phyloP scores from a whole-genome alignment of 2,888 invertebrate species.

The Plagodis dolabraria region DNA sequence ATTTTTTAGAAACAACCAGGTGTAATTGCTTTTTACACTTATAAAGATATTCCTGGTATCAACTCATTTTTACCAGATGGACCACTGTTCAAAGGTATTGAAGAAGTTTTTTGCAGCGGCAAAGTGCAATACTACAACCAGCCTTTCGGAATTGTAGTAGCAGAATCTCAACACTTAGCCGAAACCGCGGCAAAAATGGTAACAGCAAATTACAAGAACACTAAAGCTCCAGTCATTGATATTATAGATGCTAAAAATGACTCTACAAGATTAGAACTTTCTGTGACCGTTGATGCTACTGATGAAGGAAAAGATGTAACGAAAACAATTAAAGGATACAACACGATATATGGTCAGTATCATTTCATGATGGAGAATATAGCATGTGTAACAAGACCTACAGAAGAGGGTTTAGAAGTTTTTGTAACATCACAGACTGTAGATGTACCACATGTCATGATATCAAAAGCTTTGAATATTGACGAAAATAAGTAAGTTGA shows the following conservation, averaged over 20 bases:
- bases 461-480: conserved; percentile 81
- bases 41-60: conserved; percentile 87
- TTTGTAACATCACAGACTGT: conserved; percentile 86
- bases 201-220: conserved; percentile 77
- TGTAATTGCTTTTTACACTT: conserved; percentile 86
- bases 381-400: conserved; percentile 85
- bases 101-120: conserved; percentile 76
- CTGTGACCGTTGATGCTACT: conserved; percentile 42
- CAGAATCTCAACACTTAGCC: conserved; percentile 80
- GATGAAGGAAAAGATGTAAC: conserved; percentile 66
- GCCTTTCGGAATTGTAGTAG: conserved; percentile 81
- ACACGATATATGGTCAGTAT: conserved; percentile 86
- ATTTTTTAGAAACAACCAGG: conserved; percentile 82
- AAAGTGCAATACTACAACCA: conserved; percentile 61
- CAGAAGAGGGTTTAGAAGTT: conserved; percentile 89
- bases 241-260: conserved; percentile 50
- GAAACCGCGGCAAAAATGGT: conserved; percentile 84
- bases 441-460: conserved; percentile 81
- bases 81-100: conserved; percentile 37
- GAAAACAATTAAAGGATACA: conserved; percentile 77
- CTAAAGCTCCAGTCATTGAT: conserved; percentile 57
- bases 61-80: conserved; percentile 77
- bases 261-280: conserved; percentile 43
- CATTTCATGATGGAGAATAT: conserved; percentile 91
- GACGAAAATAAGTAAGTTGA: conserved; percentile 83